phyloP scores from a whole-genome alignment of 2,113 vertebrate species.

The Aptenodytes patagonicus region DNA sequence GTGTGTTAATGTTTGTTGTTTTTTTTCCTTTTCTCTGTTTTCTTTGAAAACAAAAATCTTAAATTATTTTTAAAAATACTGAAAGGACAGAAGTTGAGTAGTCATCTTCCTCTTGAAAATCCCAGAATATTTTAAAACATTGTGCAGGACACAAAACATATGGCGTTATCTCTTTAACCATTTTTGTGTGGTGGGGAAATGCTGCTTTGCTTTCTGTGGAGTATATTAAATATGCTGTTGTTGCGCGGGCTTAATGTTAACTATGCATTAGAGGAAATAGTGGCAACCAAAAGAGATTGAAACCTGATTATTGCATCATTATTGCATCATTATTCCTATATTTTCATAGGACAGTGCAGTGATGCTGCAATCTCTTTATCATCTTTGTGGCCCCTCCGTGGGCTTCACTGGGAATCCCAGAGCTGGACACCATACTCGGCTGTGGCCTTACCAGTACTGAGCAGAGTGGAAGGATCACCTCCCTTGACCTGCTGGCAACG shows the following conservation, averaged over 20 bases:
- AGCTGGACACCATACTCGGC: neutral
- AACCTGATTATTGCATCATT: neutral
- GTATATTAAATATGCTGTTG: neutral
- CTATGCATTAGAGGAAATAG: neutral
- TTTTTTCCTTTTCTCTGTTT: neutral
- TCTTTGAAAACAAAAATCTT: neutral
- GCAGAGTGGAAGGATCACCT: neutral
- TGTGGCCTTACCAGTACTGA: neutral
- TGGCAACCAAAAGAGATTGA: neutral
- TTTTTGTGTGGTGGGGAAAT: neutral
- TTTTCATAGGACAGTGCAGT: neutral
- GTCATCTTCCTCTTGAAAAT: neutral
- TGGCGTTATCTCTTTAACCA: neutral
- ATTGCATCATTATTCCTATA: neutral
- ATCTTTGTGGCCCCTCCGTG: neutral
- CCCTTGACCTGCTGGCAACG: neutral
- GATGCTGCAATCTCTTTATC: neutral
- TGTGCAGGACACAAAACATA: neutral
- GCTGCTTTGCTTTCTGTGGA: neutral
- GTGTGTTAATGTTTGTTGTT: neutral
- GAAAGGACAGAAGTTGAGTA: neutral
- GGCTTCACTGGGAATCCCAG: neutral
- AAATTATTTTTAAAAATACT: neutral
- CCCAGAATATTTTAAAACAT: neutral
- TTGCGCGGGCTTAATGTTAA: neutral